Base-by-base conservation (phyloP, 1,140 invertebrate species). In the Diplogasteroides magnus region DNA sequence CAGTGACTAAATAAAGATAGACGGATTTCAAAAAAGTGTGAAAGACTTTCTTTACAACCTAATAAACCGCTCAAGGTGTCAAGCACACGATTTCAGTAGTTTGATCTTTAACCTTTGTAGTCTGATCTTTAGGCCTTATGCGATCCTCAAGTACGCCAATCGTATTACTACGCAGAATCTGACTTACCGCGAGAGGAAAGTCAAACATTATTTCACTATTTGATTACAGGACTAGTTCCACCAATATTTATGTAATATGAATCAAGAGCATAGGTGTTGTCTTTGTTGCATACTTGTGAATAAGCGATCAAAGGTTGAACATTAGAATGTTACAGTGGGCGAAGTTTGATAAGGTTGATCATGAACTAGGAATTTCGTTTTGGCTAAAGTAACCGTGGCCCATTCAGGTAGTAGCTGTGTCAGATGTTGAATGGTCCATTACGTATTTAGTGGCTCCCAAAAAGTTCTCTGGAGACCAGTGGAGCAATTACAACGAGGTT, bases 101-200 rank as follows among this genome's bases (percentile, higher is more conserved):
- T n/a, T n/a, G n/a, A n/a, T n/a, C n/a, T n/a, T n/a, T n/a, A n/a
- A n/a, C n/a, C n/a, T n/a, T n/a, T n/a, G n/a, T n/a, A n/a, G n/a
- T n/a, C n/a, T n/a, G n/a, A n/a, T n/a, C n/a, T n/a, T n/a, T 48
- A 48, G 37, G 88, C 98, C 15, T 98, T 98, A 80, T 90, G 90
- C 0, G 95, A 97, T 83, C 85, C 88, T 2, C 89, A 91, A 82
- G 95, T 98, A n/a, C 82, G 97, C 11, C 90, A 90, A 77, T 97
- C 94, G 0, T 99, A 99, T 83, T 99, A 93, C 86, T 98, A 97
- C 86, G 94, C 94, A 65, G 94, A 98, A 72, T 90, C 92, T n/a
- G 95, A 98, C 83, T 88, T 68, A 89, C 93, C 2, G 92, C 98
- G 26, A 96, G 96, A 64, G 96, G 94, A 67, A 59, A 67, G 70